phyloP scores from a whole-genome alignment of 2,113 vertebrate species.

The Hemiprocne comata region DNA sequence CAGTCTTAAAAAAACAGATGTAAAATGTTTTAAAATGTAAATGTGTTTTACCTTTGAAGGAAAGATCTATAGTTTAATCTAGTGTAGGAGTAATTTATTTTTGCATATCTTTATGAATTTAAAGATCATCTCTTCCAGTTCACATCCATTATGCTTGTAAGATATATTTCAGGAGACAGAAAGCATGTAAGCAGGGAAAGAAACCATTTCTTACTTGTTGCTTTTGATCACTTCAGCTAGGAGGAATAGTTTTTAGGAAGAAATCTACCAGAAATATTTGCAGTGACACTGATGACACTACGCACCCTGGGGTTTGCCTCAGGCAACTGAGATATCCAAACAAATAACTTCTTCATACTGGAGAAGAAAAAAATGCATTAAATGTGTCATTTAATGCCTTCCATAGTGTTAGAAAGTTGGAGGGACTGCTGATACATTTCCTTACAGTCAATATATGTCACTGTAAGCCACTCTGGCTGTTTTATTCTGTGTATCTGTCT shows the following conservation, averaged over 20 bases:
- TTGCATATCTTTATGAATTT: not conserved
- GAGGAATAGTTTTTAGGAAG: conserved; percentile 18
- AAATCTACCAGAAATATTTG: conserved; percentile 9
- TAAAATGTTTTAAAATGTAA: not conserved
- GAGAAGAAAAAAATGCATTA: not conserved
- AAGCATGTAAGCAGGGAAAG: not conserved
- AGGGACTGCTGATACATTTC: not conserved
- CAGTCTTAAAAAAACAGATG: not conserved
- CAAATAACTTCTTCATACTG: conserved; percentile 33
- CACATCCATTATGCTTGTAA: not conserved
- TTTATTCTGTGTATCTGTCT: not conserved
- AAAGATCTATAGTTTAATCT: not conserved
- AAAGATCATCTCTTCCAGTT: not conserved
- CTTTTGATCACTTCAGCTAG: not conserved
- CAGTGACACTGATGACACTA: not conserved
- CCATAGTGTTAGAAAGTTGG: not conserved
- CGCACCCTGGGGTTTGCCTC: not conserved
- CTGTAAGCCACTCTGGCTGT: not conserved
- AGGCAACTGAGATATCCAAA: not conserved
- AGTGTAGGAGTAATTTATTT: not conserved
- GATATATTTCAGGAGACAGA: not conserved
- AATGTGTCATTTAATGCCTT: conserved; percentile 31
- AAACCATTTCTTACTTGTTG: not conserved
- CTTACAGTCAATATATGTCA: not conserved
- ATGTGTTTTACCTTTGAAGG: not conserved